Evolutionary conservation across 2,113 vertebrate genomes (phyloP).

Genomic region (Tachuris rubrigastra): DNA sequence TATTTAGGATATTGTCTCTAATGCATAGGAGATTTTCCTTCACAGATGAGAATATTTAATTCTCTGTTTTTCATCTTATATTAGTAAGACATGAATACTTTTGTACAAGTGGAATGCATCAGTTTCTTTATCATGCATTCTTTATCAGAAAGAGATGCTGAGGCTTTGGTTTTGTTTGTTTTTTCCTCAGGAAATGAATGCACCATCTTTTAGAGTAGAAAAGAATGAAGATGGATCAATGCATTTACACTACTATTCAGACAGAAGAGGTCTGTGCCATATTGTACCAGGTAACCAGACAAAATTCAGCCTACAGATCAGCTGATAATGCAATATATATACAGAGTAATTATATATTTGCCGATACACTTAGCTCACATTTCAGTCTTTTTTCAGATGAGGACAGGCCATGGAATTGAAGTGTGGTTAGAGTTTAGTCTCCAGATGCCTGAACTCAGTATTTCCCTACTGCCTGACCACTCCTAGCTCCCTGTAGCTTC

Average conservation of each 20-base stretch:
- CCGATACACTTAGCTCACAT: neutral
- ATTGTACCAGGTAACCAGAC: conserved; percentile 73
- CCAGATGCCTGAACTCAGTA: neutral
- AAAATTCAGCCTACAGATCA: neutral
- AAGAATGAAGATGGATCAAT: conserved; percentile 76
- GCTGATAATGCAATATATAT: neutral
- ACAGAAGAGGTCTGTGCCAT: conserved; percentile 76
- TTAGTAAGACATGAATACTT: neutral
- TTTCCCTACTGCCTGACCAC: neutral
- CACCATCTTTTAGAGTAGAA: conserved; percentile 79
- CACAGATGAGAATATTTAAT: neutral
- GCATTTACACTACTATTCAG: conserved; percentile 79
- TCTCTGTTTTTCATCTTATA: neutral
- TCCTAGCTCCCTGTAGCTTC: neutral
- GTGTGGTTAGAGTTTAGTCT: neutral
- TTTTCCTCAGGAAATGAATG: conserved; percentile 76
- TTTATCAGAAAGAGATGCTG: neutral
- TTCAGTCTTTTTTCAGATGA: neutral
- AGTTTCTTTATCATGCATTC: neutral
- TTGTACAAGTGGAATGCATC: neutral
- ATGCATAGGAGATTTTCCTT: neutral
- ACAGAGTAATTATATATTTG: neutral
- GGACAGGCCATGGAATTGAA: neutral
- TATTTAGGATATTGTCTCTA: neutral
- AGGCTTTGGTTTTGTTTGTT: neutral